These are phyloP conservation scores for Carapus acus DNA, from an alignment of 2,797 vertebrate genomes.

Conservation along the genomic window DNA sequence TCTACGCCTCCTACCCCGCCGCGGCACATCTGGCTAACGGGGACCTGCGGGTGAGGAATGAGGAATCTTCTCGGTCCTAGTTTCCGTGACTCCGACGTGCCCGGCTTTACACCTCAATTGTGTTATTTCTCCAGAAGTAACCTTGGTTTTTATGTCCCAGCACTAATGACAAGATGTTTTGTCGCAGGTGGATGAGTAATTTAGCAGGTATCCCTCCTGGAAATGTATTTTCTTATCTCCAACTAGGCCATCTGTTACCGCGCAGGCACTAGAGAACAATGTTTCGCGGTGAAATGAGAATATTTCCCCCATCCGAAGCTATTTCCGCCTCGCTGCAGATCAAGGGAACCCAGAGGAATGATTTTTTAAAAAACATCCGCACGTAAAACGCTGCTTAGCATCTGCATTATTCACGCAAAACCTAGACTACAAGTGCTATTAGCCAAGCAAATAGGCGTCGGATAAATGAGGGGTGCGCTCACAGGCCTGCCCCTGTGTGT, in stretches of 20 bases:
- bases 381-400: conserved; percentile 49
- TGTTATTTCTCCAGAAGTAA: conserved; percentile 19
- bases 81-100: conserved; percentile 15
- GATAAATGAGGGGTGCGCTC: background rate
- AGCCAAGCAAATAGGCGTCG: conserved; percentile 28
- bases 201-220: conserved; percentile 62
- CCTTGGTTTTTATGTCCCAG: conserved; percentile 26
- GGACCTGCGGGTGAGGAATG: conserved; percentile 87
- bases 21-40: conserved; percentile 91
- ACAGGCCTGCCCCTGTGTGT: background rate
- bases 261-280: conserved; percentile 54
- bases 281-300: conserved; percentile 50
- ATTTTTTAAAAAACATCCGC: conserved; percentile 18
- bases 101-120: conserved; percentile 10
- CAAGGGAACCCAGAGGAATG: conserved; percentile 56
- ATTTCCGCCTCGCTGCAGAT: conserved; percentile 62
- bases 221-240: conserved; percentile 59
- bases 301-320: conserved; percentile 57
- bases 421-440: conserved; percentile 41
- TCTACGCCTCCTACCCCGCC: conserved; percentile 91
- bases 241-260: conserved; percentile 64
- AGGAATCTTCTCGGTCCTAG: conserved; percentile 19
- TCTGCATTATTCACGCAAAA: conserved; percentile 54
- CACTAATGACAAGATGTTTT: conserved; percentile 43
- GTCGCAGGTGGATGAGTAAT: conserved; percentile 44